Conservation (phyloP, 1,140 invertebrate species). For the Anoplophora glabripennis region DNA sequence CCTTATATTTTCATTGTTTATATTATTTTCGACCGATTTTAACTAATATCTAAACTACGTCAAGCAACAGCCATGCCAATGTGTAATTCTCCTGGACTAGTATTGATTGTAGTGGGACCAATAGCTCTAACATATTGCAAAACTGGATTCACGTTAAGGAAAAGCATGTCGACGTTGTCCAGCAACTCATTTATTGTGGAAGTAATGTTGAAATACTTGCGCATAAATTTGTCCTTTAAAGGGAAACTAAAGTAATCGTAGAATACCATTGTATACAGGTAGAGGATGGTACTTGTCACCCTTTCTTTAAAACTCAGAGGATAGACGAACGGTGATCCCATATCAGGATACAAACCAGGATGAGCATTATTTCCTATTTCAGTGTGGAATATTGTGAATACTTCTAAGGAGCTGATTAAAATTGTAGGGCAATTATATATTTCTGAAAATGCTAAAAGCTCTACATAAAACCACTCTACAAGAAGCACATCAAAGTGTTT, state of each 20-base stretch:
- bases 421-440: slow-evolving; percentile 14
- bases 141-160: slow-evolving; percentile 13
- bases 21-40: no score
- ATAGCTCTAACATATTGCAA: slow-evolving; percentile 48
- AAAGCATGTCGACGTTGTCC: slow-evolving; percentile 48
- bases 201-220: no score
- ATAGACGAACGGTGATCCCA: background rate
- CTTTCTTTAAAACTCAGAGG: slow-evolving; percentile 18
- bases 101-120: slow-evolving; percentile 50
- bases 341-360: background rate
- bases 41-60: no score
- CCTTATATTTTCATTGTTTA: no score
- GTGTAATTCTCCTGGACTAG: no score
- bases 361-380: slow-evolving; percentile 6
- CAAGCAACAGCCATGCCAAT: no score
- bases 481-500: background rate
- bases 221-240: no score
- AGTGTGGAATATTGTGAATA: slow-evolving; percentile 34
- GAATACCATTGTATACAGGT: background rate
- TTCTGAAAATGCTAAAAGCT: slow-evolving; percentile 27
- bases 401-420: slow-evolving; percentile 46
- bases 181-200: slow-evolving; percentile 43
- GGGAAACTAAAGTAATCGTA: background rate
- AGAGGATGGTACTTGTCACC: slow-evolving; percentile 11
- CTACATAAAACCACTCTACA: slow-evolving; percentile 14